Conservation (phyloP, 2,797 vertebrate genomes). For the Chelonia mydas region DNA sequence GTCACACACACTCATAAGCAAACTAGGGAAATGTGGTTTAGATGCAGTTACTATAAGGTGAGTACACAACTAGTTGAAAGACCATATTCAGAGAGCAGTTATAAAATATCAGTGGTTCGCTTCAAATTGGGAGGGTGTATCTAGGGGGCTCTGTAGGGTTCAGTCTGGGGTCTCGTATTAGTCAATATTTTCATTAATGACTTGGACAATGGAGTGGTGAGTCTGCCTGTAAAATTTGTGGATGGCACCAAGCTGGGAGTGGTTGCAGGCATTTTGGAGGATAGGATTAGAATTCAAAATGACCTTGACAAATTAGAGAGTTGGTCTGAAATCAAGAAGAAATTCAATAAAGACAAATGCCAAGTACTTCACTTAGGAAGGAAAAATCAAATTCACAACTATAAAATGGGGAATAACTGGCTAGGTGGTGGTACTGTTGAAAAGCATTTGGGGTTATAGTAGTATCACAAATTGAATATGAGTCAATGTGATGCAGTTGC, state of each 20-base stretch:
- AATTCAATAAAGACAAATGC: not conserved
- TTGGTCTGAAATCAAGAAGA: not conserved
- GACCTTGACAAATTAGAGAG: not conserved
- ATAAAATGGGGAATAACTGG: too few species aligned
- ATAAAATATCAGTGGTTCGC: too few species aligned
- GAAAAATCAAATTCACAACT: not conserved
- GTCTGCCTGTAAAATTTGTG: not conserved
- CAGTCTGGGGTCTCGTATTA: not conserved
- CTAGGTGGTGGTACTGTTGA: too few species aligned
- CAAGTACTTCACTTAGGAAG: not conserved
- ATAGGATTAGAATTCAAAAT: not conserved
- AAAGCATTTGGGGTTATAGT: too few species aligned
- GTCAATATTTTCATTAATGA: not conserved
- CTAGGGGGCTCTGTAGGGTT: not conserved
- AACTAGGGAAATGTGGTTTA: too few species aligned
- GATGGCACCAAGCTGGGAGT: not conserved
- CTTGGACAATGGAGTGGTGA: not conserved
- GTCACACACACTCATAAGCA: too few species aligned
- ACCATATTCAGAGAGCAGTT: too few species aligned
- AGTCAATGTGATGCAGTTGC: not conserved
- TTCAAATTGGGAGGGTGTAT: too few species aligned
- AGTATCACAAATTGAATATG: too few species aligned
- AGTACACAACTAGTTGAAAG: too few species aligned
- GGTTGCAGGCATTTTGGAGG: not conserved
- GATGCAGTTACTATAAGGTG: too few species aligned